These are phyloP conservation scores for Notiomystis cincta DNA, from an alignment of 2,113 vertebrate genomes.

Conservation along the genomic window DNA sequence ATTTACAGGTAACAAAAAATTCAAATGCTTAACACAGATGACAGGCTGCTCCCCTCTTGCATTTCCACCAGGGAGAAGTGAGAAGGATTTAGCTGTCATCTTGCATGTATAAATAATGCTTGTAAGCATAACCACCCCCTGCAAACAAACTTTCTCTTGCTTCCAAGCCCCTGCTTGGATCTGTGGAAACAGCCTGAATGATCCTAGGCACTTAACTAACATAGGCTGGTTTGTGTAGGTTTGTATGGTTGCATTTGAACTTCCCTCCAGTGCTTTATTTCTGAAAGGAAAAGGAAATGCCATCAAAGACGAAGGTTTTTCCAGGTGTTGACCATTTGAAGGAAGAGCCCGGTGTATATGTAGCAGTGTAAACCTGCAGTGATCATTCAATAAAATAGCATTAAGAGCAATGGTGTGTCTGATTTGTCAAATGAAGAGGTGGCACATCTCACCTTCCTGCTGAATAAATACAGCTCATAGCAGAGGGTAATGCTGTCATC, in stretches of 20 bases:
- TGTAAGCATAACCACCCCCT: background rate
- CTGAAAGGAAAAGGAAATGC: background rate
- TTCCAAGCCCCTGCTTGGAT: background rate
- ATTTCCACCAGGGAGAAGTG: background rate
- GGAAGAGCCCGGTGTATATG: background rate
- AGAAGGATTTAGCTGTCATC: background rate
- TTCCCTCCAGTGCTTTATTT: background rate
- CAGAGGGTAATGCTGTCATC: conserved; percentile 38
- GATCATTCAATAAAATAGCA: background rate
- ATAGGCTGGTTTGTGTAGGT: background rate
- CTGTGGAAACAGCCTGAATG: background rate
- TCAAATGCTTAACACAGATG: background rate
- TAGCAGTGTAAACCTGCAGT: background rate
- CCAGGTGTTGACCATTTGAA: background rate
- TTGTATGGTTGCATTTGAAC: background rate
- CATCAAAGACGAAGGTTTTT: background rate
- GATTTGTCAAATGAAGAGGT: conserved; percentile 15
- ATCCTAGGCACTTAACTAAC: background rate
- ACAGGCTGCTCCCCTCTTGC: background rate
- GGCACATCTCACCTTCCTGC: background rate
- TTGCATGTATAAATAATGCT: background rate
- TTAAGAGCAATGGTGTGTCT: conserved; percentile 22
- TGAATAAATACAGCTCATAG: conserved; percentile 30
- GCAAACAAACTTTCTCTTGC: background rate
- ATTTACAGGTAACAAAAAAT: background rate